These are phyloP conservation scores for Patiria pectinifera DNA, from an alignment of 53 echinoderm and acorn worm genomes.

Conservation along the genomic window DNA sequence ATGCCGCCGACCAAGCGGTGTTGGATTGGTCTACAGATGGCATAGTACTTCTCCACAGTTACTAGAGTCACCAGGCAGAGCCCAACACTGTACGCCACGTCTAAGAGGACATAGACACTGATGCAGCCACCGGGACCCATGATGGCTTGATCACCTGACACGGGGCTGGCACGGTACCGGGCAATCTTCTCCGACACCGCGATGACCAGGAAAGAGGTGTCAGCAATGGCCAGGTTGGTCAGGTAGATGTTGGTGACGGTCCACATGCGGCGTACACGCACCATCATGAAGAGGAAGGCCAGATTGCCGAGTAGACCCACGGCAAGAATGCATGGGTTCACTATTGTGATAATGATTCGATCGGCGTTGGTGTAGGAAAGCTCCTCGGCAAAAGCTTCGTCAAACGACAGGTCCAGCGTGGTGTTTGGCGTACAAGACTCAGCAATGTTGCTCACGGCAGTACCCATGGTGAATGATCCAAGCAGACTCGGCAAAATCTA, in stretches of 20 bases:
- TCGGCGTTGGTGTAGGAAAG: constrained; percentile 39
- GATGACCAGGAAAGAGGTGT: constrained; percentile 58
- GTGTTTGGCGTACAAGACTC: not conserved
- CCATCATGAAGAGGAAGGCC: constrained; percentile 70
- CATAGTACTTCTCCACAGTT: constrained; percentile 75
- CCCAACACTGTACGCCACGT: constrained; percentile 60
- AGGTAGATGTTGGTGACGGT: constrained; percentile 84
- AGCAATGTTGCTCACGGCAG: constrained; percentile 11
- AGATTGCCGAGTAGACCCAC: constrained; percentile 72
- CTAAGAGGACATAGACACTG: constrained; percentile 53
- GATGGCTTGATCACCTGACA: constrained; percentile 56
- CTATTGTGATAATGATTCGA: constrained; percentile 64
- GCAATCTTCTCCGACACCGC: constrained; percentile 75
- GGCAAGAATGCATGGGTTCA: constrained; percentile 71
- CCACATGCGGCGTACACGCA: constrained; percentile 68
- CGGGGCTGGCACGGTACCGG: constrained; percentile 63
- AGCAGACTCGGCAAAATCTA: too few species aligned
- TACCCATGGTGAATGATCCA: not conserved
- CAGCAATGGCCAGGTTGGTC: constrained; percentile 75
- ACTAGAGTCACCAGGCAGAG: constrained; percentile 71
- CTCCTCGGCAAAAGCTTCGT: not conserved
- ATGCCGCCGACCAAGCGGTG: constrained; percentile 63
- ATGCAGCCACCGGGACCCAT: constrained; percentile 64
- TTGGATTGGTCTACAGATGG: constrained; percentile 73
- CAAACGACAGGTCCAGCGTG: constrained; percentile 1